phyloP scores from a whole-genome alignment of 2,797 vertebrate genomes.

The Moxostoma hubbsi region DNA sequence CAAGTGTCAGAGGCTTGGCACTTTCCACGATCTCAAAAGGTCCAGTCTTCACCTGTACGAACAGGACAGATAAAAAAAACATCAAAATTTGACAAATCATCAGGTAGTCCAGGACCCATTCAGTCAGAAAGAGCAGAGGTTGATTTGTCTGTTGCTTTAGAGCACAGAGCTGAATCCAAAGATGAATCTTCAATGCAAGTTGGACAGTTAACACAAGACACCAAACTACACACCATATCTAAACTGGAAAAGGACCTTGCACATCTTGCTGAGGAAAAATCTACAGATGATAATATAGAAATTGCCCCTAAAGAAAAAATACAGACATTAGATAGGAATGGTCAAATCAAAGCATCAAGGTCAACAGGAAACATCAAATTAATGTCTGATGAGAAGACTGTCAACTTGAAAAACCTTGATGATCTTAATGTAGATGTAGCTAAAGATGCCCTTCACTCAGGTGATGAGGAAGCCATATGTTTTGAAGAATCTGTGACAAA shows the following conservation, averaged over 20 bases:
- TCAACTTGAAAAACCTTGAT: conserved; percentile 74
- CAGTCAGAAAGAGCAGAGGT: conserved; percentile 57
- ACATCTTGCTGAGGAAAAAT: conserved; percentile 65
- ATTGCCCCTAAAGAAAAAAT: conserved; percentile 69
- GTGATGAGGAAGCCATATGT: conserved; percentile 74
- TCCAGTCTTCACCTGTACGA: conserved; percentile 70
- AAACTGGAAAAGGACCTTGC: conserved; percentile 76
- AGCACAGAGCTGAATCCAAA: conserved; percentile 70
- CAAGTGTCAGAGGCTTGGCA: conserved; percentile 90
- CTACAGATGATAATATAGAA: conserved; percentile 73
- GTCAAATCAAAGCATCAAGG: conserved; percentile 79
- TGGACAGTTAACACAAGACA: conserved; percentile 74
- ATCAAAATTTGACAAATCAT: conserved; percentile 78
- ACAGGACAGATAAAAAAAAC: conserved; percentile 80
- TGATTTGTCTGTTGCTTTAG: conserved; percentile 62
- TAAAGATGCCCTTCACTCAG: conserved; percentile 79
- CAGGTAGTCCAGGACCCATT: conserved; percentile 7
- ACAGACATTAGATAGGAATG: conserved; percentile 70
- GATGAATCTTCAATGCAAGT: conserved; percentile 63
- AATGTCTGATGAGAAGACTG: conserved; percentile 79
- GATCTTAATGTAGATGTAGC: conserved; percentile 84
- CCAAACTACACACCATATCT: conserved; percentile 54
- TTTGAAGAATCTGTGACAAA: conserved; percentile 74
- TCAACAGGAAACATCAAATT: conserved; percentile 84
- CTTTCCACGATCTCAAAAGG: conserved; percentile 89